These are phyloP conservation scores for Oreochromis spilurus DNA, from an alignment of 2,113 vertebrate species.

Conservation along the genomic window DNA sequence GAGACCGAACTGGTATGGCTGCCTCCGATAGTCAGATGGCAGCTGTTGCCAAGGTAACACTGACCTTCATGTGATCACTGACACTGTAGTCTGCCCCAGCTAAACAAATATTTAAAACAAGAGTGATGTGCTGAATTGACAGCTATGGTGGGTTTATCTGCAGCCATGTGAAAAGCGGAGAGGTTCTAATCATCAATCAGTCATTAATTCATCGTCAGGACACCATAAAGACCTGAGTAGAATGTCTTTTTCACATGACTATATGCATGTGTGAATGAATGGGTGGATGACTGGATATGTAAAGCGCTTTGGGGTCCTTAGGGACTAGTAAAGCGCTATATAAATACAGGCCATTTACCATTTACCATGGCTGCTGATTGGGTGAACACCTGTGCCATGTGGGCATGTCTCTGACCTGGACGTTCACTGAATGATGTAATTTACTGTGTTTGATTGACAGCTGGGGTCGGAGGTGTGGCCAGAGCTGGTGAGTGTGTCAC, in stretches of 20 bases:
- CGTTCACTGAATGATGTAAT: not conserved
- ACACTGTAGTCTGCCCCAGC: not conserved
- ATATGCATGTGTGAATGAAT: not conserved
- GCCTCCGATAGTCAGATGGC: conserved; percentile 68
- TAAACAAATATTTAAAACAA: not conserved
- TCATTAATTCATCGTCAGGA: not conserved
- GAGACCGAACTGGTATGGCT: conserved; percentile 70
- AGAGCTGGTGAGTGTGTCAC: conserved; percentile 66
- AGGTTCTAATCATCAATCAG: not conserved
- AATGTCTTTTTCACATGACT: not conserved
- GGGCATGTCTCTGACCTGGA: not conserved
- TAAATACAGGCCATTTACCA: too few species aligned
- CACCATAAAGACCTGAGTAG: not conserved
- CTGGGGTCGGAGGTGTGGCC: conserved; percentile 76
- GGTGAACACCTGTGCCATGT: not conserved
- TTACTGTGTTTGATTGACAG: conserved; percentile 57
- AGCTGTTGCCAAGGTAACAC: conserved; percentile 65
- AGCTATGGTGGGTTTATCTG: not conserved
- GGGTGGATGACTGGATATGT: too few species aligned
- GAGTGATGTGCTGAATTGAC: not conserved
- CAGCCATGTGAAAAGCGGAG: not conserved
- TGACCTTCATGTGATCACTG: not conserved
- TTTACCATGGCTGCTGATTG: not conserved
- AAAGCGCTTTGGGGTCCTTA: too few species aligned
- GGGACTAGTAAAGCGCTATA: too few species aligned